Evolutionary conservation across 2,113 vertebrate species (phyloP), one percentile per base, ranked within the genome.

Genomic region (Pseudorasbora parva): DNA sequence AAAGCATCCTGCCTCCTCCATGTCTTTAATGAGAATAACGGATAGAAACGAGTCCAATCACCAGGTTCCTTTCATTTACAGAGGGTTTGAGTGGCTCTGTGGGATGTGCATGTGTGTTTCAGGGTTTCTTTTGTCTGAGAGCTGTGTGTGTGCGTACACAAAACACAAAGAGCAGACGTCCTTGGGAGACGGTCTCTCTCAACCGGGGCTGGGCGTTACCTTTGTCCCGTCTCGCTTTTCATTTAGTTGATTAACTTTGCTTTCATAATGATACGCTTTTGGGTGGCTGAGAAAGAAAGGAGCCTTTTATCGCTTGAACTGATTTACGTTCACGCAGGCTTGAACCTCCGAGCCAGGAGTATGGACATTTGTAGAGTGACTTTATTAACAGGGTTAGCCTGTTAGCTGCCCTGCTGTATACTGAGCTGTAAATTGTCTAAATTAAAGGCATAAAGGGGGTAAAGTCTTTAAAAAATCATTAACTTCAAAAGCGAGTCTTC

Each of bases 1-100:
- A 60, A 86, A 87, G 78, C 73, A 84, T 73, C 56, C 84, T 5
- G 14, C 49, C 59, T 49, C 49, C 56, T 68, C 68, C n/a, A 2
- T 66, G 72, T 73, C 80, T 82, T 78, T 82, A 85, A 83, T 23
- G 76, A 85, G 77, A 87, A 83, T 85, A 81, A 87, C 75, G 19
- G 79, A 73, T 72, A 83, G 69, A 83, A 82, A 78, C 60, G 84
- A 81, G 83, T 88, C 82, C 76, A 68, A 85, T 78, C 84, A 78
- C 78, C 81, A 21, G 84, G 60, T 60, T 59, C 77, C 81, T 85
- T 85, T 83, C 71, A 66, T 51, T 81, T 33, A 49, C 49, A 2
- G 54, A 62, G 43, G 43, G 75, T 68, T 75, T 81, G 62, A 77
- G 71, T 66, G 83, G 49, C 8, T 78, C 47, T n/a, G 33, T 64